Conservation (phyloP, 2,113 vertebrate species). For the Tauraco erythrolophus region DNA sequence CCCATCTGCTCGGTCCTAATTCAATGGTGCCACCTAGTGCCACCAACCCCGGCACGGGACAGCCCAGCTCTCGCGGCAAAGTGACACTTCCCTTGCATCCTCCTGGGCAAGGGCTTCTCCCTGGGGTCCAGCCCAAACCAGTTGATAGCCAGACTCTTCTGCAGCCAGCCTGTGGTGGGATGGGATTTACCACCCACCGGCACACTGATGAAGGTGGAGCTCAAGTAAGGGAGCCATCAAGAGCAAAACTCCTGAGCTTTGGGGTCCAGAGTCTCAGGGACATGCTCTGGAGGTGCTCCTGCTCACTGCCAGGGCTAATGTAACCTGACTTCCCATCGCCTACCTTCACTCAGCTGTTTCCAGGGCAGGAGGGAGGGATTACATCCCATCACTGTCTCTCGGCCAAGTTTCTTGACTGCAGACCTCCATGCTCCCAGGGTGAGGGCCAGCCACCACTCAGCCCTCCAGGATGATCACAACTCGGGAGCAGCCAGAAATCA, state of each 20-base stretch:
- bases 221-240: not conserved
- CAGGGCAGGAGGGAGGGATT: too few relatives aligned
- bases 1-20: not conserved
- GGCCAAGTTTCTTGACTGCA: not conserved
- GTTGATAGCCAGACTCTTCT: fast-evolving
- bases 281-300: not conserved
- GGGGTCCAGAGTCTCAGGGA: fast-evolving
- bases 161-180: fast-evolving
- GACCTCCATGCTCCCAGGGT: fast-evolving
- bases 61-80: fast-evolving
- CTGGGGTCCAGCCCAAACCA: not conserved
- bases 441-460: not conserved
- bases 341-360: not conserved
- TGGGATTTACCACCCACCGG: not conserved
- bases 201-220: not conserved
- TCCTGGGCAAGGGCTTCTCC: not conserved
- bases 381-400: too few relatives aligned
- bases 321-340: fast-evolving
- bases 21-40: conserved; percentile 44
- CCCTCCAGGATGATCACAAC: not conserved
- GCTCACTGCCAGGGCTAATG: not conserved
- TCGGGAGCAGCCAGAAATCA: not conserved
- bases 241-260: not conserved
- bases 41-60: not conserved
- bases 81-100: fast-evolving